phyloP scores from a whole-genome alignment of 2,888 invertebrate genomes.

The Pachliopta kotzebuea region DNA sequence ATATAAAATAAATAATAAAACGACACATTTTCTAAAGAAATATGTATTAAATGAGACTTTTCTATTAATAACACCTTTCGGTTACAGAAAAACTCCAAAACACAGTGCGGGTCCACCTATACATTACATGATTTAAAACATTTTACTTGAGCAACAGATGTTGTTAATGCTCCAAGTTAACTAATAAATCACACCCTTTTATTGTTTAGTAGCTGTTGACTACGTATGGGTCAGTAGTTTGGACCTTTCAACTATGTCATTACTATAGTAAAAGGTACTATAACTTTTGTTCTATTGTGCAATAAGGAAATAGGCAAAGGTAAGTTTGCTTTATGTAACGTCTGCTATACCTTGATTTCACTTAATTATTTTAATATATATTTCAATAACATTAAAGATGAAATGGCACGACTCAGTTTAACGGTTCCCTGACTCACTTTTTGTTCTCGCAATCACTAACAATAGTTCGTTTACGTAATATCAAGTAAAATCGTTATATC shows the following conservation, averaged over 20 bases:
- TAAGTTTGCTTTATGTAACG: no score
- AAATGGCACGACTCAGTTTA: neutral
- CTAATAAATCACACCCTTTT: constrained; percentile 28
- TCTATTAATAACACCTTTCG: neutral
- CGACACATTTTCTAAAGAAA: no score
- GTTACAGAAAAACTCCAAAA: neutral
- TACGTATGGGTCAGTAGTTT: constrained; percentile 18
- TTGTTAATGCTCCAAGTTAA: constrained; percentile 19
- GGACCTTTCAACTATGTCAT: neutral
- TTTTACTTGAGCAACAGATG: constrained; percentile 19
- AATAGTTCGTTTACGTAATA: constrained; percentile 7
- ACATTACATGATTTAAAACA: constrained; percentile 15
- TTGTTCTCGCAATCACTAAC: constrained; percentile 1
- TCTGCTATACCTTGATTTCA: no score
- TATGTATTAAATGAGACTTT: neutral
- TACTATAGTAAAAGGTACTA: neutral
- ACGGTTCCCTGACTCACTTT: neutral
- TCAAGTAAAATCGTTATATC: neutral
- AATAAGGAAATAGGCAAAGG: neutral
- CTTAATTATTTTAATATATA: neutral
- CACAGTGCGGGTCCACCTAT: neutral
- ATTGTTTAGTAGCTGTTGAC: constrained; percentile 24
- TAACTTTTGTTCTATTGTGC: neutral
- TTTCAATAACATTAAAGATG: neutral
- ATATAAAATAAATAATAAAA: no score